A percentile compares a stretch with the other conserved stretches of the same genome.
Conservation (phyloP, 2,888 invertebrate species). For the Agonopterix alstromeriana region DNA sequence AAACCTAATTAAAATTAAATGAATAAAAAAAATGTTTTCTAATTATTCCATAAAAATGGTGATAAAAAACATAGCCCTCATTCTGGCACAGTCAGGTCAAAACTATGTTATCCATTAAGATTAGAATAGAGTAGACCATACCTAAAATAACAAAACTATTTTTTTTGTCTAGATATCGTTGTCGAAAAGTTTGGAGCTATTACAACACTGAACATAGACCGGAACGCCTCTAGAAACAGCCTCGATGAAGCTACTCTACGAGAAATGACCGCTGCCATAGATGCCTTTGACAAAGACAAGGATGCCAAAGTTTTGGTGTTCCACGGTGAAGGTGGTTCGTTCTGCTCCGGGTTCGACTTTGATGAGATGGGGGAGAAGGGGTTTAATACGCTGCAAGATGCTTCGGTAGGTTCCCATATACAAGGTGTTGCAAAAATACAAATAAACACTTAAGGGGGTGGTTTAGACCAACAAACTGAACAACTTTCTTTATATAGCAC, state of each 20-base stretch:
- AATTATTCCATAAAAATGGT: no score
- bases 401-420: slow-evolving; percentile 57
- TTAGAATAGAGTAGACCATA: no score
- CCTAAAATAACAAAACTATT: background rate
- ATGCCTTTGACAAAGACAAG: slow-evolving; percentile 87
- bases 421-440: no score
- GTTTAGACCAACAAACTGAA: no score
- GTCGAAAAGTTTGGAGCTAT: slow-evolving; percentile 80
- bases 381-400: slow-evolving; percentile 52
- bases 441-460: no score
- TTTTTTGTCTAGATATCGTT: slow-evolving; percentile 48
- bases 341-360: slow-evolving; percentile 95
- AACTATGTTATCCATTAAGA: no score
- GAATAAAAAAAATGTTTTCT: no score
- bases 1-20: no score
- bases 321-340: slow-evolving; percentile 94
- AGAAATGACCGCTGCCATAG: slow-evolving; percentile 83
- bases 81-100: no score
- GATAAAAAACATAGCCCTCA: no score
- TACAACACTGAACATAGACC: slow-evolving; percentile 90
- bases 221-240: slow-evolving; percentile 89
- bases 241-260: slow-evolving; percentile 83
- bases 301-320: slow-evolving; percentile 84
- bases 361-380: slow-evolving; percentile 79
- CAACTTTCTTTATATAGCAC: no score